These are phyloP conservation scores for Clupea harengus DNA, from an alignment of 2,113 vertebrate genomes.

Conservation along the genomic window DNA sequence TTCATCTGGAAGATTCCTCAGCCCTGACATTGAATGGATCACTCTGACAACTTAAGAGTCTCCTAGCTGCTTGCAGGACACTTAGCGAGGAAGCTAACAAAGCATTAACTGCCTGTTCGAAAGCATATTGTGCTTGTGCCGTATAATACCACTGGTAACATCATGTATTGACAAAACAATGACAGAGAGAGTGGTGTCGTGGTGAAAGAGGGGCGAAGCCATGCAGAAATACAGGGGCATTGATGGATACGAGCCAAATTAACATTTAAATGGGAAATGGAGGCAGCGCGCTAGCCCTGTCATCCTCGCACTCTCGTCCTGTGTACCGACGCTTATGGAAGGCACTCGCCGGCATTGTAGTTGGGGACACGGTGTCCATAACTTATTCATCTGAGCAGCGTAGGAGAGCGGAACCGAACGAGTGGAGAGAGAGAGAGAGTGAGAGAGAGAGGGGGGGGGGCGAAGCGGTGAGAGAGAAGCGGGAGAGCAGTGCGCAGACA, in stretches of 20 bases:
- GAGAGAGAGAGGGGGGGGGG: background rate
- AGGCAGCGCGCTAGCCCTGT: background rate
- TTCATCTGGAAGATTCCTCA: background rate
- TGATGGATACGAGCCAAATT: background rate
- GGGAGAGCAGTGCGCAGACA: background rate
- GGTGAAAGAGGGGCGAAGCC: background rate
- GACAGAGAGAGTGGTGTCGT: background rate
- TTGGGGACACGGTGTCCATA: constrained; percentile 33
- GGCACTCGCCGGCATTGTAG: constrained; percentile 8
- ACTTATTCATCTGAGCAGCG: constrained; percentile 51
- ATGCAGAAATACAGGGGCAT: background rate
- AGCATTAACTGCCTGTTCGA: background rate
- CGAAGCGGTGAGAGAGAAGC: background rate
- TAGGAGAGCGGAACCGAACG: background rate
- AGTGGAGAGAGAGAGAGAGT: background rate
- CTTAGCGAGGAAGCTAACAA: background rate
- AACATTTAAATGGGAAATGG: constrained; percentile 6
- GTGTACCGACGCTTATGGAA: background rate
- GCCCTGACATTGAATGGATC: background rate
- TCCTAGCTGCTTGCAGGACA: background rate
- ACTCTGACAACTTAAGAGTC: background rate
- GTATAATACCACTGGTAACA: background rate
- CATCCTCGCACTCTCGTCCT: constrained; percentile 8
- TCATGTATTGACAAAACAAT: constrained; percentile 1
- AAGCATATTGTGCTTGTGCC: background rate